A percentile compares a stretch with the other conserved stretches of the same genome.
phyloP scores from a whole-genome alignment of 2,113 vertebrate genomes.

The Lasiurus cinereus region DNA sequence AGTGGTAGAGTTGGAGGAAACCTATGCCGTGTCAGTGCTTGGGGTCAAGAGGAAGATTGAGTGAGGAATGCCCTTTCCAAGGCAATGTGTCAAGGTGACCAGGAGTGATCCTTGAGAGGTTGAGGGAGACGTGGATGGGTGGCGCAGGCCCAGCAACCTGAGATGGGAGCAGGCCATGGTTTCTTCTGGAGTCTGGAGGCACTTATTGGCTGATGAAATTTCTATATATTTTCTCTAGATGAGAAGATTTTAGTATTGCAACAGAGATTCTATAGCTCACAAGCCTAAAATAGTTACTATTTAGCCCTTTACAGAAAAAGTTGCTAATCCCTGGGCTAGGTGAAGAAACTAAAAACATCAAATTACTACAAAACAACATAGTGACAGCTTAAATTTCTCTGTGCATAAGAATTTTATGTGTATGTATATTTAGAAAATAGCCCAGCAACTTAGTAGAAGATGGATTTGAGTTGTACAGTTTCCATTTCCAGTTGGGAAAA shows the following conservation, averaged over 20 bases:
- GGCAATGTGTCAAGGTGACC: neutral
- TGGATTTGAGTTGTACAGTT: neutral
- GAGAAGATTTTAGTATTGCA: slow-evolving; percentile 24
- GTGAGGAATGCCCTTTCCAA: neutral
- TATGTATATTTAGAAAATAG: slow-evolving; percentile 10
- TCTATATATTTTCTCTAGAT: neutral
- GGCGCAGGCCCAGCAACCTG: neutral
- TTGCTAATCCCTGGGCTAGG: neutral
- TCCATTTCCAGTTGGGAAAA: neutral
- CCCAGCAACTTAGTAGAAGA: neutral
- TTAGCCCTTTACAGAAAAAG: neutral
- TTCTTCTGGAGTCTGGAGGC: neutral
- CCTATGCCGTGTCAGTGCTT: neutral
- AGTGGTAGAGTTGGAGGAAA: neutral
- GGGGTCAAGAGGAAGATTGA: neutral
- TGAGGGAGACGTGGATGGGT: neutral
- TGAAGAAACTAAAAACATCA: slow-evolving; percentile 43
- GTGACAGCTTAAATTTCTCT: slow-evolving; percentile 19
- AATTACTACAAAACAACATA: neutral
- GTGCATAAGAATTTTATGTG: neutral
- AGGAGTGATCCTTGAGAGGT: neutral
- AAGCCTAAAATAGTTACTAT: neutral
- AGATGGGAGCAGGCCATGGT: neutral
- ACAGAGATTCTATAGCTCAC: neutral
- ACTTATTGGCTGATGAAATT: neutral